Conservation (phyloP, 2,113 vertebrate species). For the Heliornis fulica region DNA sequence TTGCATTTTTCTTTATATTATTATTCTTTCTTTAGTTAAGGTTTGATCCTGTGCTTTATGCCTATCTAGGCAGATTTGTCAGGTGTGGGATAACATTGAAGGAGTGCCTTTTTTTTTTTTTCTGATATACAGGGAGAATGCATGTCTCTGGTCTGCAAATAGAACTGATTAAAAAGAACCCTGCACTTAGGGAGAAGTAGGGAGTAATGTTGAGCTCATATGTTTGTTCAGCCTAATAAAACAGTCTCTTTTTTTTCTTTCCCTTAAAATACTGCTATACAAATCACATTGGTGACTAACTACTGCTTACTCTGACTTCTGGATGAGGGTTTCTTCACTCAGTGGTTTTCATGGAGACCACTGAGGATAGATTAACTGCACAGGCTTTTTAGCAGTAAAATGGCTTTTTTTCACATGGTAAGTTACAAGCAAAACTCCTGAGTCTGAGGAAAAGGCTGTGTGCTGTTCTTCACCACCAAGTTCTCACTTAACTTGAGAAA, state of each 20-base stretch:
- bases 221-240: slow-evolving; percentile 72
- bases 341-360: not conserved
- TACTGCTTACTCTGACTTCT: not conserved
- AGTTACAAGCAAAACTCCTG: not conserved
- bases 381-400: not conserved
- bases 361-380: not conserved
- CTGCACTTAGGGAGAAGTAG: not conserved
- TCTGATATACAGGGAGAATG: slow-evolving; percentile 36
- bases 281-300: slow-evolving; percentile 10
- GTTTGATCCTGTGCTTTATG: not conserved
- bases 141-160: slow-evolving; percentile 13
- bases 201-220: slow-evolving; percentile 70
- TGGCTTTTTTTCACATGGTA: not conserved
- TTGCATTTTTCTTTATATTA: not conserved
- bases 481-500: not conserved
- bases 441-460: not conserved
- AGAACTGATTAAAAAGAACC: slow-evolving; percentile 61
- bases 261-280: slow-evolving; percentile 33
- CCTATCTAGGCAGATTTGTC: not conserved
- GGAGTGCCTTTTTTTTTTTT: slow-evolving; percentile 18
- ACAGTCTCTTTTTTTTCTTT: slow-evolving; percentile 31
- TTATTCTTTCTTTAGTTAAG: not conserved
- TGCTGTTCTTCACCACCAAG: not conserved
- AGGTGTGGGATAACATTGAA: not conserved
- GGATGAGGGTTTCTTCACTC: not conserved